These are phyloP conservation scores for Eupelmus urozonus DNA, from an alignment of 2,888 invertebrate species.

Conservation along the genomic window DNA sequence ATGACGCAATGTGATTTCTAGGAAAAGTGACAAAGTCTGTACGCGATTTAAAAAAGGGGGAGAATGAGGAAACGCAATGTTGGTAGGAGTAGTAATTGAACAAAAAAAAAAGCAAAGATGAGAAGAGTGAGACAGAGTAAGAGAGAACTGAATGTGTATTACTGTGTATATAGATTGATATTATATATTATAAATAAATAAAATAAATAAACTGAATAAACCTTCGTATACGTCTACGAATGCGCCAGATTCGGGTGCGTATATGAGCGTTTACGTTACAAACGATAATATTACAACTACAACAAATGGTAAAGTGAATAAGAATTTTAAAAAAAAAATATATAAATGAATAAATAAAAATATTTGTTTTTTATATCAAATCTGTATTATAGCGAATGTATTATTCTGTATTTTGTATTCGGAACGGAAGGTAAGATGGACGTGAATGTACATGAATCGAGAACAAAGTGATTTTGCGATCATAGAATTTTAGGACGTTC, in stretches of 20 bases:
- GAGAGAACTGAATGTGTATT: conserved; percentile 65
- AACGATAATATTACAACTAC: conserved; percentile 69
- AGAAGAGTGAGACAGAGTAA: conserved; percentile 56
- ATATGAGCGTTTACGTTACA: conserved; percentile 61
- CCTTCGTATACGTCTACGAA: conserved; percentile 54
- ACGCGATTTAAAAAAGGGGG: conserved; percentile 51
- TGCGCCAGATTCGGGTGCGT: conserved; percentile 60
- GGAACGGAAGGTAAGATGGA: conserved; percentile 60
- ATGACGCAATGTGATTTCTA: conserved; percentile 73
- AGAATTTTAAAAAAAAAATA: conserved; percentile 8
- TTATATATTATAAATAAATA: conserved; percentile 50
- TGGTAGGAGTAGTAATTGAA: conserved; percentile 60
- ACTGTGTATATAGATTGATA: conserved; percentile 74
- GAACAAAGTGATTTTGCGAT: conserved; percentile 40
- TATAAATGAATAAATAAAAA: conserved; percentile 63
- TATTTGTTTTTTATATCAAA: conserved; percentile 76
- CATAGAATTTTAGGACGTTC: conserved; percentile 15
- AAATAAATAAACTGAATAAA: conserved; percentile 26
- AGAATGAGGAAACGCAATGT: conserved; percentile 64
- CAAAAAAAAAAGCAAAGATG: conserved; percentile 58
- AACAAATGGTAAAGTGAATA: conserved; percentile 70
- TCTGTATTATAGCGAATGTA: conserved; percentile 76
- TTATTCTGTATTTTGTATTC: conserved; percentile 76
- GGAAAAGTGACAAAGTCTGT: conserved; percentile 62
- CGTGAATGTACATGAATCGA: conserved; percentile 61